Evolutionary conservation across 2,888 invertebrate genomes (phyloP), one percentile per base, ranked within the genome.

Genomic region (Tuberolachnus salignus): DNA sequence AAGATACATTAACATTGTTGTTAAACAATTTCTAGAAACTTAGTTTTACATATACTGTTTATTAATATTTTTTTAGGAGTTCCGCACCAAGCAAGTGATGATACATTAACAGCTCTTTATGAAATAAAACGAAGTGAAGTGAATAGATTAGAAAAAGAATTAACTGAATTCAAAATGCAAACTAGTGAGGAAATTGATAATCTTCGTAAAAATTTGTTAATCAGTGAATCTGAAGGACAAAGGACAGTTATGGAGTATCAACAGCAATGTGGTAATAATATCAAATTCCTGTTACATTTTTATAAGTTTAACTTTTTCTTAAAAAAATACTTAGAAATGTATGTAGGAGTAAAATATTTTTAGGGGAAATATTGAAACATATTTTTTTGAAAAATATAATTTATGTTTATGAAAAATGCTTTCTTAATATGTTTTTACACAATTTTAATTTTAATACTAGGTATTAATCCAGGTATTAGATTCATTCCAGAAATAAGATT

Each of bases 211-310:
- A 69, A 59, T 19, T 59, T 78, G 26, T 59, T 78, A 21, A 59
- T 78, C 13, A 78, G 9, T 42, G 78, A 78, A 34, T 78, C 78
- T 23, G 78, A 78, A 78, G 9, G 21, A 42, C 78, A 78, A 78
- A 46, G 78, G 1, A 59, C 34, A 34, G 2, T 78, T 6, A 26
- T 59, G 46, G 57, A 78, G 13, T 78, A 78, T 59, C 78, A 78
- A 16, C 69, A 23, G 11, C 59, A 78, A 13, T 78, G 78, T 69
- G 78, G 78, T 78, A 78, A 67, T 51, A 42, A 74, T 55, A 49
- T 70, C 44, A 14, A 16, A 70, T 42, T 69, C 42, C 14, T 69
- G 21, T 9, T n/a, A n/a, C 21, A 19, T 19, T 55, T 51, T 51
- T 4, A n/a, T 51, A 53, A 9, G 53, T 53, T 53, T 3, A 53